Percentiles rank a stretch among this genome's conserved stretches.
phyloP scores from a whole-genome alignment of 2,797 vertebrate genomes.

The Galaxias olidus region DNA sequence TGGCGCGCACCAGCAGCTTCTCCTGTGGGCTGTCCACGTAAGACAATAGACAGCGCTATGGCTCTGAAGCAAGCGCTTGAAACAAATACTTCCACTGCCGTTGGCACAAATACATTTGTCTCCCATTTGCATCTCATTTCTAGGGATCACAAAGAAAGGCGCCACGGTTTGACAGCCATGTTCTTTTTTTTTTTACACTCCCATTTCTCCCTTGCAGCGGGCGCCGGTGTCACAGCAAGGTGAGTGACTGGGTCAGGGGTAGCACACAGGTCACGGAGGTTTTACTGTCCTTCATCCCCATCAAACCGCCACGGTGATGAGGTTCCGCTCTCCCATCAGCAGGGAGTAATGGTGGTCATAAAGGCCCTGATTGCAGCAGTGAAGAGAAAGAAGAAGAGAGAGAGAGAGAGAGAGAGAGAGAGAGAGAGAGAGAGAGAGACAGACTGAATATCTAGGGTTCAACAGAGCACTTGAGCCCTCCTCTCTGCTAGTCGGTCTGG shows the following conservation, averaged over 20 bases:
- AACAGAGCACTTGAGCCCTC: too few relatives aligned
- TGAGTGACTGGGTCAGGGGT: constrained; percentile 38
- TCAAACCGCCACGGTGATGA: constrained; percentile 54
- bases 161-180: not conserved
- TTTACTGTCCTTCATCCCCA: constrained; percentile 54
- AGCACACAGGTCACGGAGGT: constrained; percentile 46
- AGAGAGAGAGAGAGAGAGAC: constrained; percentile 36
- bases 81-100: constrained; percentile 51
- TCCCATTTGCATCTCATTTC: constrained; percentile 51
- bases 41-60: constrained; percentile 41
- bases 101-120: constrained; percentile 40
- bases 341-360: constrained; percentile 55
- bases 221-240: constrained; percentile 44
- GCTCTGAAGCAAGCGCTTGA: constrained; percentile 40
- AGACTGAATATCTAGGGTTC: too few relatives aligned
- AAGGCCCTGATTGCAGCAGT: constrained; percentile 61
- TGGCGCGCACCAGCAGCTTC: too few relatives aligned
- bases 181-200: constrained; percentile 23
- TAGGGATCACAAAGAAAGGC: constrained; percentile 34
- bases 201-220: not conserved
- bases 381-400: too few relatives aligned
- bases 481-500: constrained; percentile 24
- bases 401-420: constrained; percentile 35
- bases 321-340: constrained; percentile 53
- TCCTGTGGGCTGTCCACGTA: constrained; percentile 35